Evolutionary conservation across 1,140 invertebrate species (phyloP), one percentile per base, ranked within the genome.

Genomic region (Pteromalus puparum): DNA sequence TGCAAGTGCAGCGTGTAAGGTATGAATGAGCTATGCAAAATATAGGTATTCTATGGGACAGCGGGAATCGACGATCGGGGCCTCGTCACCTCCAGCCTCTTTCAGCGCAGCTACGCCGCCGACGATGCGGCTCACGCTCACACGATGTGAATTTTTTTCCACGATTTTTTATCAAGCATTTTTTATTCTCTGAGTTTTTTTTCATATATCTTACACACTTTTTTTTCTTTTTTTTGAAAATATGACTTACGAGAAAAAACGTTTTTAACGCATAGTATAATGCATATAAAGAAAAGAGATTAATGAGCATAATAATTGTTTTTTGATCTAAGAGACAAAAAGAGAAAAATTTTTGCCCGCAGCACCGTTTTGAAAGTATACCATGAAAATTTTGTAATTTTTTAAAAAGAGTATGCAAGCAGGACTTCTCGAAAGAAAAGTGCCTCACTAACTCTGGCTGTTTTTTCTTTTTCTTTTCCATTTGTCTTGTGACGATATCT

Each of bases 391-490:
- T 61, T 77, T 77, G 28, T 28, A 13, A 28, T 53, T n/a, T 28
- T 30, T 30, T n/a, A n/a, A 77, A 30, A 34, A 61, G 28, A 46
- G 30, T 24, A 30, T 42, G 13, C 18, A 34, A 34, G 30, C 30
- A 68, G 67, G 77, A 73, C 74, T 30, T 73, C 70, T 34, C 75
- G 65, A 82, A 80, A 85, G 81, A 73, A 73, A 82, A 82, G 83
- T 67, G 67, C 77, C 75, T 86, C 86, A 95, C 94, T 95, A 95
- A 95, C 94, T 92, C 92, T 78, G 93, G 94, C 93, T 94, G 93
- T 95, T 95, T 93, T 93, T 92, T 91, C 86, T 92, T 95, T 94
- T 93, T 94, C 94, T 93, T 95, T 95, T 95, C 93, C 94, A 93
- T 95, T 94, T 94, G 94, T 91, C 87, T 82, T 89, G 82, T 88